phyloP scores from a whole-genome alignment of 2,797 vertebrate genomes.

The Sebastes cheni region DNA sequence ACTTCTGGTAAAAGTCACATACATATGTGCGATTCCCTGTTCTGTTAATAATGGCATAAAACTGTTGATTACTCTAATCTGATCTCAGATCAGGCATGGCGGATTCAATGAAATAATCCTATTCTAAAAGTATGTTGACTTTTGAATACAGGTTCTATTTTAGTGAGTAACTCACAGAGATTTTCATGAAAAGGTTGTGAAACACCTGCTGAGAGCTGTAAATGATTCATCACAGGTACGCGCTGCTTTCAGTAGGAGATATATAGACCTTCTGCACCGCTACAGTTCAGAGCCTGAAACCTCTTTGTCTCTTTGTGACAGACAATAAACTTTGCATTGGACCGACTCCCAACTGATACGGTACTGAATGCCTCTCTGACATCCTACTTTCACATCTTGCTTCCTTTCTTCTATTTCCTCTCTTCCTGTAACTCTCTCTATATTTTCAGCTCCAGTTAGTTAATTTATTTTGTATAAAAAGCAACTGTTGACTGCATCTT shows the following conservation, averaged over 20 bases:
- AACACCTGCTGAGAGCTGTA: constrained; percentile 11
- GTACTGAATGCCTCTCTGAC: neutral
- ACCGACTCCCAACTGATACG: neutral
- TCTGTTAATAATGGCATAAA: neutral
- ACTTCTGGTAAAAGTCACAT: neutral
- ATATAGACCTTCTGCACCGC: neutral
- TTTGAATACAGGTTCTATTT: neutral
- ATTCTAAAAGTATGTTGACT: neutral
- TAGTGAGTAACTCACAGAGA: neutral
- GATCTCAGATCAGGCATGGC: neutral
- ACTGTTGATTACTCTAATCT: neutral
- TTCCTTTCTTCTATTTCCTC: neutral
- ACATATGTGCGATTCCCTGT: neutral
- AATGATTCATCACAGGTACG: constrained; percentile 2
- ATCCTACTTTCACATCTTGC: neutral
- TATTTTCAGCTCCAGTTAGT: neutral
- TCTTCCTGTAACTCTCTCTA: neutral
- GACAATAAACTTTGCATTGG: constrained; percentile 25
- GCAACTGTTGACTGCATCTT: neutral
- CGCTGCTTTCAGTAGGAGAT: neutral
- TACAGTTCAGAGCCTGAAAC: constrained; percentile 5
- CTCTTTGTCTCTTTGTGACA: constrained; percentile 15
- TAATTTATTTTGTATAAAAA: neutral
- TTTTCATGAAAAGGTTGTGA: neutral
- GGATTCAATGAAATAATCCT: neutral